phyloP scores from a whole-genome alignment of 1,140 invertebrate genomes.

The Bombus breviceps region DNA sequence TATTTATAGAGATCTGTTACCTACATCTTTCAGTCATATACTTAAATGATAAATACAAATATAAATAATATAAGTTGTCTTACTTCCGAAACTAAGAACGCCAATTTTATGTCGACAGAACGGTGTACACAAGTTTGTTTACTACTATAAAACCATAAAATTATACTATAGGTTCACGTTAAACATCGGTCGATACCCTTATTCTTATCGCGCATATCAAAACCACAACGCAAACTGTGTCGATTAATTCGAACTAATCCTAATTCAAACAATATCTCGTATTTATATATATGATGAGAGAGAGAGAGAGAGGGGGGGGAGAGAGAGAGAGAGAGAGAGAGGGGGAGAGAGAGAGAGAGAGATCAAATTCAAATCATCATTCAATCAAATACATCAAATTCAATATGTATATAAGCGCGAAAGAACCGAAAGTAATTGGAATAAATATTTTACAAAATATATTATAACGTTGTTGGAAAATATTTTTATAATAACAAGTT shows the following conservation, averaged over 20 bases:
- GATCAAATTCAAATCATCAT: too few relatives aligned
- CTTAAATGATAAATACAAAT: not conserved
- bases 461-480: too few relatives aligned
- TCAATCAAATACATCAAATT: too few relatives aligned
- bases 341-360: too few relatives aligned
- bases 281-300: not conserved
- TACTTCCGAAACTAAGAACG: not conserved
- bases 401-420: not conserved
- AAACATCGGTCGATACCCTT: slow-evolving; percentile 16
- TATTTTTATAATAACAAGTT: too few relatives aligned
- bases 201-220: not conserved
- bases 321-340: too few relatives aligned
- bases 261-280: not conserved
- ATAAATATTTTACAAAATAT: too few relatives aligned
- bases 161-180: not conserved
- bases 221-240: not conserved
- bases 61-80: not conserved
- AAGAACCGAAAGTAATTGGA: not conserved
- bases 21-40: not conserved
- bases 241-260: not conserved
- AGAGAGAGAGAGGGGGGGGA: too few relatives aligned
- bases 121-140: not conserved
- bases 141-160: not conserved
- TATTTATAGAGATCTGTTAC: not conserved
- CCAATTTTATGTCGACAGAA: not conserved